These are phyloP conservation scores for Caenorhabditis macrosperma DNA, from an alignment of 2,888 invertebrate species.

Conservation along the genomic window DNA sequence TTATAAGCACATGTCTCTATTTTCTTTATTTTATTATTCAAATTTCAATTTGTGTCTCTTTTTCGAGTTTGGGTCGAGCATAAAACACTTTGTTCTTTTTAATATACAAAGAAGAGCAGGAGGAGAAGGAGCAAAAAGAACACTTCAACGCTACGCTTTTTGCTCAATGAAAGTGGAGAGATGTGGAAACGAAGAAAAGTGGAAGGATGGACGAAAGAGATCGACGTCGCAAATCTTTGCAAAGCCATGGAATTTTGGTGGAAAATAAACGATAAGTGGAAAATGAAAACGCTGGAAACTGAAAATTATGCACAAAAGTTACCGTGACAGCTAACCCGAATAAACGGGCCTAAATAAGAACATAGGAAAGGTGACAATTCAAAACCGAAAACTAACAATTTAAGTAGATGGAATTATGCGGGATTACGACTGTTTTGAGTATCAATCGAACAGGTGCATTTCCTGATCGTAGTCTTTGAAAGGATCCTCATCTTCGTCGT, in stretches of 20 bases:
- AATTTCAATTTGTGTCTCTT: background rate
- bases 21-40: background rate
- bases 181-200: slow-evolving; percentile 4
- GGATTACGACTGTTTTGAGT: background rate
- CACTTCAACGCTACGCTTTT: background rate
- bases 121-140: background rate
- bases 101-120: background rate
- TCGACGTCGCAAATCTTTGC: slow-evolving; percentile 52
- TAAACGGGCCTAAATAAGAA: slow-evolving; percentile 51
- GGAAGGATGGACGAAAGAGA: slow-evolving; percentile 16
- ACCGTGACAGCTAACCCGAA: slow-evolving; percentile 51
- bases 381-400: background rate
- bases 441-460: slow-evolving; percentile 52
- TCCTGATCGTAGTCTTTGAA: slow-evolving; percentile 55
- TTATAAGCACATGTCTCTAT: background rate
- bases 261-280: slow-evolving; percentile 9
- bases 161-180: slow-evolving; percentile 14
- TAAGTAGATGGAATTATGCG: background rate
- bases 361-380: no score
- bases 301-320: no score
- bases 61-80: slow-evolving; percentile 33
- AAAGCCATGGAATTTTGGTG: slow-evolving; percentile 42
- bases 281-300: slow-evolving; percentile 5
- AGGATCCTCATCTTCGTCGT: slow-evolving; percentile 34
- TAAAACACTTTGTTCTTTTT: slow-evolving; percentile 35